Conservation (phyloP, 2,797 vertebrate species). For the Girardinus metallicus region DNA sequence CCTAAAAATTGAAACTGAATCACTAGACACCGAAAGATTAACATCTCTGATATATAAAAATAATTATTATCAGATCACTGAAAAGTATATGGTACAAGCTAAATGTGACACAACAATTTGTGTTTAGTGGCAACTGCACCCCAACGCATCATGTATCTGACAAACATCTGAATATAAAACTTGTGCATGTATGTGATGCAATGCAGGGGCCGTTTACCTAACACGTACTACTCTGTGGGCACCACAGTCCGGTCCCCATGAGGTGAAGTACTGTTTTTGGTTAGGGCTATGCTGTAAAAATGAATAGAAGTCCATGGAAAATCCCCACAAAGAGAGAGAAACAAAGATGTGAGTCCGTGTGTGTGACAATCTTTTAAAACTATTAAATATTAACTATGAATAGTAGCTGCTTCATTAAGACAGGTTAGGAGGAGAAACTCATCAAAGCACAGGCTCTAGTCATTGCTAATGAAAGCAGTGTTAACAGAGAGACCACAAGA, state of each 20-base stretch:
- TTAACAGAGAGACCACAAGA: conserved; percentile 11
- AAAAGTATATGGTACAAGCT: neutral
- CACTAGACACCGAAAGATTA: no score
- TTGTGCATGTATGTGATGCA: no score
- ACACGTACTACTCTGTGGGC: no score
- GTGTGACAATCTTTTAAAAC: neutral
- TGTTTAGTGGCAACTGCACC: neutral
- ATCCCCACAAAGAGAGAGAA: no score
- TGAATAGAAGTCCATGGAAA: no score
- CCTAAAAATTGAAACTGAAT: no score
- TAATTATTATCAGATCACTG: neutral
- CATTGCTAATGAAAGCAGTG: conserved; percentile 14
- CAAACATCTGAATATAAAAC: neutral
- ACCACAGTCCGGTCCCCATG: no score
- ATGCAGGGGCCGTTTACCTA: no score
- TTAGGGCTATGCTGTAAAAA: no score
- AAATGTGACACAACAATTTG: neutral
- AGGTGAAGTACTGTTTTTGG: no score
- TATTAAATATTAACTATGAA: neutral
- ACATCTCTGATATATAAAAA: neutral
- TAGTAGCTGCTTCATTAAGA: neutral
- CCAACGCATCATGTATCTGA: neutral
- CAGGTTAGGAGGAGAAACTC: conserved; percentile 2
- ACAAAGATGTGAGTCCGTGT: no score
- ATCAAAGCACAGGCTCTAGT: conserved; percentile 5